phyloP scores from a whole-genome alignment of 1,140 invertebrate genomes.

The Pemphigus obesinymphae region DNA sequence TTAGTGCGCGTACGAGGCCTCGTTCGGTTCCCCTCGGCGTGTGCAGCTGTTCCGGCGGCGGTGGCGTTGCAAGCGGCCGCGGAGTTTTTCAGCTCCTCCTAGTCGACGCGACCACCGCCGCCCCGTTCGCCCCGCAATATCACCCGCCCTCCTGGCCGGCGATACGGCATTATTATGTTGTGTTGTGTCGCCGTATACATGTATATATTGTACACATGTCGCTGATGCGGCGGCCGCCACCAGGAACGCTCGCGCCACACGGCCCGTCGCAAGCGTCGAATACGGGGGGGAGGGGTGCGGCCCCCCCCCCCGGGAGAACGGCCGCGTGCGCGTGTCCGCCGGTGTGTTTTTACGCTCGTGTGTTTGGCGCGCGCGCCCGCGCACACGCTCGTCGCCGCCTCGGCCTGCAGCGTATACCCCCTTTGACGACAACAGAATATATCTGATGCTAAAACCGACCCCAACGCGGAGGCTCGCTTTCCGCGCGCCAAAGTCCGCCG shows the following conservation, averaged over 20 bases:
- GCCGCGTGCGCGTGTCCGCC: not conserved
- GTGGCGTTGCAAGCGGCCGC: conserved; percentile 17
- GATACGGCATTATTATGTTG: not conserved
- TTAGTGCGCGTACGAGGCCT: conserved; percentile 39
- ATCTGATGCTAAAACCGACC: no score
- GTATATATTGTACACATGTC: not conserved
- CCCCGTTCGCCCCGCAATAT: not conserved
- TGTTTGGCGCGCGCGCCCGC: not conserved
- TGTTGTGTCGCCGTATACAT: no score
- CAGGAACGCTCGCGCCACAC: not conserved
- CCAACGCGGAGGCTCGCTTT: no score
- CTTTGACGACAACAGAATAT: not conserved
- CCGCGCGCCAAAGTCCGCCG: not conserved
- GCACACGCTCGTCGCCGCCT: not conserved
- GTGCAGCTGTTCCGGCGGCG: conserved; percentile 39
- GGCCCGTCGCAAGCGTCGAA: not conserved
- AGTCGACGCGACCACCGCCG: not conserved
- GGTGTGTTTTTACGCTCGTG: not conserved
- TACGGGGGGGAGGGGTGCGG: no score
- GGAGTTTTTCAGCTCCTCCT: not conserved
- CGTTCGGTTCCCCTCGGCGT: conserved; percentile 39
- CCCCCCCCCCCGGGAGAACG: not conserved
- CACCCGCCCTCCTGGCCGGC: not conserved
- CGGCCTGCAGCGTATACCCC: no score
- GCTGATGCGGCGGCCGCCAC: no score